Conservation (phyloP, 2,113 vertebrate species). For the Acanthisitta chloris region DNA sequence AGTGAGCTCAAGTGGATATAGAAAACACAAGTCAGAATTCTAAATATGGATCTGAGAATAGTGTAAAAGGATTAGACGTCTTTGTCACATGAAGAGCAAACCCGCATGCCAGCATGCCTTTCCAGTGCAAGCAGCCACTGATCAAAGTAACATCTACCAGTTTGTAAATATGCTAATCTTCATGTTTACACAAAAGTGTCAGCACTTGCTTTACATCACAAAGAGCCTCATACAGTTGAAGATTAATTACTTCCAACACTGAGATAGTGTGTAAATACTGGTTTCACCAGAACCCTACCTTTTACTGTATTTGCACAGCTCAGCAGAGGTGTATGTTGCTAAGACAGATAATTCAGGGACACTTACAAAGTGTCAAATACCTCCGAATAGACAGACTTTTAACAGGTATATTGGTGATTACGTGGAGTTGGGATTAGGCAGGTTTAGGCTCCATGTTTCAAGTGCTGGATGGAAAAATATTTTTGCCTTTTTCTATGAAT, state of each 20-base stretch:
- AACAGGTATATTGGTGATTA: neutral
- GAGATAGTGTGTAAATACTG: constrained; percentile 69
- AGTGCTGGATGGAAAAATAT: neutral
- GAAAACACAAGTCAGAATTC: constrained; percentile 71
- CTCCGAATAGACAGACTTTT: neutral
- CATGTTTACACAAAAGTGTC: constrained; percentile 83
- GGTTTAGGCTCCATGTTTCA: neutral
- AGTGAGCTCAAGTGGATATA: constrained; percentile 68
- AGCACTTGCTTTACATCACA: constrained; percentile 73
- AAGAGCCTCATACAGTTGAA: constrained; percentile 69
- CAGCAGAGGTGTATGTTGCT: constrained; percentile 25
- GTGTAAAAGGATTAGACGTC: constrained; percentile 75
- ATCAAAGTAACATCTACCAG: constrained; percentile 76
- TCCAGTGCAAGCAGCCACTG: constrained; percentile 69
- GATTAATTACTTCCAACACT: constrained; percentile 79
- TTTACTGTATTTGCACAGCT: constrained; percentile 54
- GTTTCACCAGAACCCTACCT: constrained; percentile 42
- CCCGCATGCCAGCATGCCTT: constrained; percentile 65
- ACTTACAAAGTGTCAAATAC: constrained; percentile 32
- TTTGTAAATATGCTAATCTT: constrained; percentile 81
- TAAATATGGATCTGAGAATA: constrained; percentile 79
- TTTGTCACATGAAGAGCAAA: constrained; percentile 73
- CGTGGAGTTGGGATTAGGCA: neutral
- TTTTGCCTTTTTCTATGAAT: neutral
- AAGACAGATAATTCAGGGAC: constrained; percentile 25